Evolutionary conservation across 2,797 vertebrate genomes (phyloP).

Genomic region (Pangasius mekongensis): DNA sequence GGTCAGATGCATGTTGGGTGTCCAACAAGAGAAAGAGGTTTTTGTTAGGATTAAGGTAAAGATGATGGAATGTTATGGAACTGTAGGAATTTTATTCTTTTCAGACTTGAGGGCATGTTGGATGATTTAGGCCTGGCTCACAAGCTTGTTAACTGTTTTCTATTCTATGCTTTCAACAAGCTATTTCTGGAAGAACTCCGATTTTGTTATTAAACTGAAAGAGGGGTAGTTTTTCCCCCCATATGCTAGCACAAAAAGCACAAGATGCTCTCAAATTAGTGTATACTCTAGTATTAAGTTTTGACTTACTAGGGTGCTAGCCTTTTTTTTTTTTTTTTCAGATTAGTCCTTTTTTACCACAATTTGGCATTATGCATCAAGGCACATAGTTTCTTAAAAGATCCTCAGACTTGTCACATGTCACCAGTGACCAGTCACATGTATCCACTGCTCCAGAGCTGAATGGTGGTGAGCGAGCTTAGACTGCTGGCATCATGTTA

Average conservation of each 20-base stretch:
- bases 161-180: background rate
- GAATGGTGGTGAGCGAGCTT: background rate
- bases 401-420: constrained; percentile 1
- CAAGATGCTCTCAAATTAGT: background rate
- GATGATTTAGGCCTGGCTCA: background rate
- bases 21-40: constrained; percentile 2
- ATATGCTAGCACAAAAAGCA: background rate
- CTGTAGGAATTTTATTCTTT: background rate
- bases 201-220: background rate
- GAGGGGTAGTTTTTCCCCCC: background rate
- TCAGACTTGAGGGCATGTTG: background rate
- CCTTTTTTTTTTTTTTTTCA: background rate
- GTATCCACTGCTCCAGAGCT: background rate
- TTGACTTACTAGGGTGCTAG: background rate
- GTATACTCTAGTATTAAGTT: background rate
- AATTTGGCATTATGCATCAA: background rate
- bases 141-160: background rate
- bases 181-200: background rate
- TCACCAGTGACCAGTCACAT: background rate
- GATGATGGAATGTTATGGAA: background rate
- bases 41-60: constrained; percentile 7
- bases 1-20: background rate
- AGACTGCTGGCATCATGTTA: background rate
- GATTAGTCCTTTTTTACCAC: background rate
- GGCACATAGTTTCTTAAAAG: background rate